Base-by-base conservation (phyloP, 2,888 invertebrate genomes). In the Mythimna vitellina region DNA sequence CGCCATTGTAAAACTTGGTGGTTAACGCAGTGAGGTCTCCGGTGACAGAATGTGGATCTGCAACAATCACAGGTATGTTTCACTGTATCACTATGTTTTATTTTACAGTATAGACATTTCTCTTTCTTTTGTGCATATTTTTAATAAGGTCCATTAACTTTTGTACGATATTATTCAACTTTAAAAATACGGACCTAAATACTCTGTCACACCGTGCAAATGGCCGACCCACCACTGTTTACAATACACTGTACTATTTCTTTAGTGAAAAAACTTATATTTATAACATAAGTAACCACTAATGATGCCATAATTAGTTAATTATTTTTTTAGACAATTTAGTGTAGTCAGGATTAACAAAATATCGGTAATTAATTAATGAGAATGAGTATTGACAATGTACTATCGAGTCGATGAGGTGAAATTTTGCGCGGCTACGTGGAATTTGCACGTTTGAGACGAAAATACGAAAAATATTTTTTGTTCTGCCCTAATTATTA, bases 221-320 rank as follows among this genome's bases (percentile, higher is more conserved):
- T 97, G 97, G 97, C 97, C 97, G 97, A 97, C 97, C 96, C 96
- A 97, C 97, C 97, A 97, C 97, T 96, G 94, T 95, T 95, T 94
- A 94, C 96, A 97, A 97, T 90, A 93, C 91, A 95, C 91, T 88
- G 87, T 86, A 87, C 90, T 90, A 91, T 93, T 94, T 90, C 68
- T 88, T 88, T 85, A 80, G 79, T 88, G 49, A 86, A 89, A 89
- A 89, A 84, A 69, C 66, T 74, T 84, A 88, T 80, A 62, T 87
- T 89, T 76, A 85, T 91, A 78, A 90, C 85, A 76, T 87, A 89
- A 90, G 70, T 58, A n/a, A 51, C 38, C 71, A 76, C 32, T 87
- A 83, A 84, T 83, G 63, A 78, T 66, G 35, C 69, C 42, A 75
- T 90, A 93, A 94, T 93, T 94, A 90, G 82, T 83, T 82, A 89